Percentiles rank a stretch among this genome's conserved stretches.
phyloP scores from a whole-genome alignment of 2,113 vertebrate genomes.

The Sminthopsis crassicaudata region DNA sequence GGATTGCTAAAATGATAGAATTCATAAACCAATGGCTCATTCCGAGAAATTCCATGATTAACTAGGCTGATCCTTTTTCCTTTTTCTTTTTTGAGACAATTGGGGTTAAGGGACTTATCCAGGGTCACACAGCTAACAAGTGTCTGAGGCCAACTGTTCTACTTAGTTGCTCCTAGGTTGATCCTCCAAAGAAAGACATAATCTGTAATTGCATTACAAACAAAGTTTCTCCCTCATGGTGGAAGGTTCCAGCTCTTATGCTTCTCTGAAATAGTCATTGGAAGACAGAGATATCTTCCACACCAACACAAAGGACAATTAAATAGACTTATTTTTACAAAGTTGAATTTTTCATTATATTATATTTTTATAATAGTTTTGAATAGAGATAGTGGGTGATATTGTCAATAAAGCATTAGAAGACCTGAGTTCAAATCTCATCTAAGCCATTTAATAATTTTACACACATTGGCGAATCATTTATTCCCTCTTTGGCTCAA shows the following conservation, averaged over 20 bases:
- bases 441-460: background rate
- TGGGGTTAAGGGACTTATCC: too few species aligned
- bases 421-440: background rate
- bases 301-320: background rate
- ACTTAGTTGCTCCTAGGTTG: too few species aligned
- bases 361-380: background rate
- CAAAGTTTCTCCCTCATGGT: too few species aligned
- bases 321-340: background rate
- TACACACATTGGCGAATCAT: background rate
- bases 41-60: too few species aligned
- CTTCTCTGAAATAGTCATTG: background rate
- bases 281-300: background rate
- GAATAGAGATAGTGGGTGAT: background rate
- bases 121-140: too few species aligned
- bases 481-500: background rate
- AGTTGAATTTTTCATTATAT: background rate
- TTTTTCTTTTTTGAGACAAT: too few species aligned
- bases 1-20: background rate
- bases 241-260: too few species aligned
- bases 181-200: too few species aligned
- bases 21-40: background rate
- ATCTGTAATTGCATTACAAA: too few species aligned
- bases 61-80: too few species aligned
- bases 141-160: too few species aligned
- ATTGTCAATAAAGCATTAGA: background rate